Base-by-base conservation (phyloP, 2,888 invertebrate genomes). In the Eupelmus urozonus region DNA sequence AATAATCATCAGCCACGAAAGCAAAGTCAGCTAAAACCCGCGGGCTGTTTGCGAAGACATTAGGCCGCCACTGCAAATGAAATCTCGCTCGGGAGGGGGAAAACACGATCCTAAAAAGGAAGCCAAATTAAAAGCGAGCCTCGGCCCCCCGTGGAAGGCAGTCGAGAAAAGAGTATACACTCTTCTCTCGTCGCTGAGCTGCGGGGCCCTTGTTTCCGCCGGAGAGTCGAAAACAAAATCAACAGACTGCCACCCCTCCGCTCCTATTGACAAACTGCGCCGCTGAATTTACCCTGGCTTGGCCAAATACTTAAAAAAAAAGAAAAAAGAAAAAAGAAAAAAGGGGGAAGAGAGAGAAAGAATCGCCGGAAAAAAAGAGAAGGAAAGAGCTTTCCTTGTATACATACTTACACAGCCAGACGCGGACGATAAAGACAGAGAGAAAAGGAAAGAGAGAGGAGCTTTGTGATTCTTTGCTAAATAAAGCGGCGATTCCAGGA, bases 381-480 rank as follows among this genome's bases (percentile, higher is more conserved):
- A 29, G 34, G 40, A 29, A 67, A 67, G 13, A 67, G 63, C 45
- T 74, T 49, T 57, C 45, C 45, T 11, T 55, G 18, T 53, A 60
- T 27, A 49, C 20, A 49, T 49, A 60, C 16, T 45, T 34, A 59
- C 29, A 60, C 29, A 45, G 11, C 25, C n/a, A 65, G 2, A 20
- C 49, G 23, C 23, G 9, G 42, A 20, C 62, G 20, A 70, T 55
- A 29, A 11, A 63, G 20, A 63, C 45, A 45, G 34, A 45, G 34
- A 34, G 34, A 34, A 49, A 42, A 42, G 53, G 20, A 42, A 63
- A 62, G 69, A 71, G 65, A 34, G 75, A 27, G 57, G 63, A 62
- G 13, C 73, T 63, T 67, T 74, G 78, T 78, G 78, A 78, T 78
- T 78, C 78, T 78, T 78, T 74, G 78, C 57, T 78, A 78, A 78